phyloP scores from a whole-genome alignment of 2,888 invertebrate genomes.

The Hypomecis atomaria region DNA sequence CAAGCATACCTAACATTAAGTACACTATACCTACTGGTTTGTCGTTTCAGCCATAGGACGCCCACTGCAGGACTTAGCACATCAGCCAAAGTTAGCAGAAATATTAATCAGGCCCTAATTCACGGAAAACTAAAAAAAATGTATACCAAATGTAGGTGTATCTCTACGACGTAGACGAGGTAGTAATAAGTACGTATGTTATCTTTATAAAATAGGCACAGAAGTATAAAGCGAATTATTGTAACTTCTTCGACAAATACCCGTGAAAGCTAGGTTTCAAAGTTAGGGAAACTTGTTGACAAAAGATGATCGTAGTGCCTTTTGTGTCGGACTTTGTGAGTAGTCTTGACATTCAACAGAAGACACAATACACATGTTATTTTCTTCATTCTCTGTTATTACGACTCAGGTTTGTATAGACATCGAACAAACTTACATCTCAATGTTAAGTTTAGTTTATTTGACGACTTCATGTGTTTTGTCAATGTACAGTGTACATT shows the following conservation, averaged over 20 bases:
- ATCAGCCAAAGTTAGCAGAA: too few species aligned
- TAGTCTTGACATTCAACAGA: conserved; percentile 22
- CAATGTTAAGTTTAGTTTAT: conserved; percentile 58
- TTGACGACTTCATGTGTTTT: conserved; percentile 55
- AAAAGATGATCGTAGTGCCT: conserved; percentile 22
- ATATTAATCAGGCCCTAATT: too few species aligned
- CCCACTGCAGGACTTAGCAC: too few species aligned
- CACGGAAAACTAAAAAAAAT: too few species aligned
- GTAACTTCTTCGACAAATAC: background rate
- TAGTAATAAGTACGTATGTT: too few species aligned
- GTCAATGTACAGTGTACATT: conserved; percentile 49
- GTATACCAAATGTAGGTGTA: too few species aligned
- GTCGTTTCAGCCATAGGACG: too few species aligned
- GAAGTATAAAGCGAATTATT: too few species aligned
- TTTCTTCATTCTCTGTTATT: conserved; percentile 27
- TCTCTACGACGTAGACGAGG: too few species aligned
- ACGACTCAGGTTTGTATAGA: conserved; percentile 26
- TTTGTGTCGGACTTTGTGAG: conserved; percentile 24
- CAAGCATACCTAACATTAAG: too few species aligned
- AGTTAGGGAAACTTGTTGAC: conserved; percentile 16
- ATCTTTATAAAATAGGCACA: too few species aligned
- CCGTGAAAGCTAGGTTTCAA: conserved; percentile 14
- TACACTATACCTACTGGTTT: too few species aligned
- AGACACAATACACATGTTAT: conserved; percentile 28
- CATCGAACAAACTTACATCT: conserved; percentile 43